Conservation (phyloP, 2,797 vertebrate species). For the Hemibagrus guttatus region DNA sequence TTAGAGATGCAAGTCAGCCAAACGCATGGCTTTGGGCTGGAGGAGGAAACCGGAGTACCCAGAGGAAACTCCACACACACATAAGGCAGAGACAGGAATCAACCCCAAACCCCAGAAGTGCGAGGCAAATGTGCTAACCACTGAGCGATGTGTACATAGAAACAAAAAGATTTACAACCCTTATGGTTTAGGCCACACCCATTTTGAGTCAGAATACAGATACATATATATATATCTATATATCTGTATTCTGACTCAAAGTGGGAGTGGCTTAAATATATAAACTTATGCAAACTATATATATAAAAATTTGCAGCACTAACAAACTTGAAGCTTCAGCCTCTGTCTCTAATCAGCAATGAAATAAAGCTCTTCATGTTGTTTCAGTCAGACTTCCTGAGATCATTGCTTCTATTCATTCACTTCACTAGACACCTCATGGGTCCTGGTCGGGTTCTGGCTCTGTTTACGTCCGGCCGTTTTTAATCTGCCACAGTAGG, state of each 20-base stretch:
- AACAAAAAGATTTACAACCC: neutral
- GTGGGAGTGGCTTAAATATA: too few relatives aligned
- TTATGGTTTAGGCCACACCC: neutral
- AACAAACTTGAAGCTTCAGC: neutral
- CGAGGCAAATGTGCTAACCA: too few relatives aligned
- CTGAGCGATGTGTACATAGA: too few relatives aligned
- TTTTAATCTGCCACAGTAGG: slow-evolving; percentile 21
- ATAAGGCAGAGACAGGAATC: too few relatives aligned
- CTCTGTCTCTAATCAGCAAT: slow-evolving; percentile 15
- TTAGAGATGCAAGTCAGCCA: too few relatives aligned
- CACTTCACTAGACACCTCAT: neutral
- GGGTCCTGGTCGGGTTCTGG: slow-evolving; percentile 17
- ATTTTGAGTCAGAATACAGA: neutral
- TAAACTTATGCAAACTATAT: too few relatives aligned
- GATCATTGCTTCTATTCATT: slow-evolving; percentile 6
- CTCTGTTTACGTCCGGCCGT: slow-evolving; percentile 11
- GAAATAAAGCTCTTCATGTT: slow-evolving; percentile 11
- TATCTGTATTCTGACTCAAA: too few relatives aligned
- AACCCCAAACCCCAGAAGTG: too few relatives aligned
- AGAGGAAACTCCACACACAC: too few relatives aligned
- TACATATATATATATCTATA: neutral
- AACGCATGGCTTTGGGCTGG: too few relatives aligned
- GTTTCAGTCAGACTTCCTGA: slow-evolving; percentile 3
- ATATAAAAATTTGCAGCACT: neutral
- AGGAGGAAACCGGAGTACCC: too few relatives aligned